phyloP scores from a whole-genome alignment of 2,113 vertebrate species.

The Actenoides lindsayi region DNA sequence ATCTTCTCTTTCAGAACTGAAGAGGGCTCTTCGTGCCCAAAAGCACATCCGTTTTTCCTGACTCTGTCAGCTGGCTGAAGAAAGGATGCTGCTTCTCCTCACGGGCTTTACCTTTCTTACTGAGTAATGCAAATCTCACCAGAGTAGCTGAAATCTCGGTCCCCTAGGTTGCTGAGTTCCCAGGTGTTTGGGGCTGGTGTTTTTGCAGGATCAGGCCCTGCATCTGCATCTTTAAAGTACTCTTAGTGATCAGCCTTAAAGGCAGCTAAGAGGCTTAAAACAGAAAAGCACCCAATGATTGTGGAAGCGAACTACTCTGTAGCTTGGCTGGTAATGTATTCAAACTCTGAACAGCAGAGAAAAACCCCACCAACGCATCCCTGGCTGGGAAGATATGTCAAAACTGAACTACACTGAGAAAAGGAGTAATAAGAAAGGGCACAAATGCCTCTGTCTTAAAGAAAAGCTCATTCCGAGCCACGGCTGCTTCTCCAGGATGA shows the following conservation, averaged over 20 bases:
- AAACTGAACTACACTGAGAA: conserved; percentile 1
- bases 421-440: conserved; percentile 33
- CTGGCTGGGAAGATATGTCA: conserved; percentile 1
- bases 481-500: conserved; percentile 16
- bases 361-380: not conserved
- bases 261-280: not conserved
- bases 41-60: not conserved
- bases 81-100: not conserved
- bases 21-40: not conserved
- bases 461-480: conserved; percentile 6
- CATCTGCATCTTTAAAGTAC: not conserved
- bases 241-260: not conserved
- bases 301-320: not conserved
- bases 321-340: not conserved
- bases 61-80: not conserved
- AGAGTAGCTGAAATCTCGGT: not conserved
- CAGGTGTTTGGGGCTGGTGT: not conserved
- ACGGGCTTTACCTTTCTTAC: not conserved
- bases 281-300: not conserved
- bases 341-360: not conserved
- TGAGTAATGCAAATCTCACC: not conserved
- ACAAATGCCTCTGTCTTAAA: conserved; percentile 37
- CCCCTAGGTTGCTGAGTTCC: not conserved
- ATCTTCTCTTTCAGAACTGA: not conserved
- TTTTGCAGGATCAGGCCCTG: not conserved